phyloP scores from a whole-genome alignment of 2,113 vertebrate genomes.

The Lepus europaeus region DNA sequence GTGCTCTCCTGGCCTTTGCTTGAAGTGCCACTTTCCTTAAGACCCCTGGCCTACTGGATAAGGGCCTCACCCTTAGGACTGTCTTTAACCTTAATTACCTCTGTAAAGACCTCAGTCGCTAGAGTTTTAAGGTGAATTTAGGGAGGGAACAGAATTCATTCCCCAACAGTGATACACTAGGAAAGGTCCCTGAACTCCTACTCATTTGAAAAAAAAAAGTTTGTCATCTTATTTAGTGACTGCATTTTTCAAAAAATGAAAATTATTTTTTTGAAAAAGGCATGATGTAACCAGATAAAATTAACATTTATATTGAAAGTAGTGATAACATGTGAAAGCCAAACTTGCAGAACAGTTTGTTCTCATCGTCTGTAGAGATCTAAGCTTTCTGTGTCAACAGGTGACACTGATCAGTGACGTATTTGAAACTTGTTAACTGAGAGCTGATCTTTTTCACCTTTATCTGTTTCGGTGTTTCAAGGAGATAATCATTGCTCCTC shows the following conservation, averaged over 20 bases:
- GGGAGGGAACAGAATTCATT: neutral
- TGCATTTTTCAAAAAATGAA: neutral
- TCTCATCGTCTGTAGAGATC: neutral
- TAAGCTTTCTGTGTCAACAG: neutral
- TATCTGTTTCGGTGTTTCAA: neutral
- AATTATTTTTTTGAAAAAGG: neutral
- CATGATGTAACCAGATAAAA: neutral
- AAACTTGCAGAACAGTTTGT: neutral
- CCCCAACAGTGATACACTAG: neutral
- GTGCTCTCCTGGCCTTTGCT: neutral
- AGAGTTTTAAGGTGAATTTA: neutral
- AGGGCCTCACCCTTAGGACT: neutral
- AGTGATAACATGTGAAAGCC: neutral
- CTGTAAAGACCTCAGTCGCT: too few species aligned
- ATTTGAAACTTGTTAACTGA: neutral
- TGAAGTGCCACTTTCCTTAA: neutral
- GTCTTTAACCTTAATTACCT: neutral
- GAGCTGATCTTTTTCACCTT: neutral
- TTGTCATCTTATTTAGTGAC: neutral
- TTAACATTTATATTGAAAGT: neutral
- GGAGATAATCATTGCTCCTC: neutral
- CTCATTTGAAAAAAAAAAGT: neutral
- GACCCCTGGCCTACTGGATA: neutral
- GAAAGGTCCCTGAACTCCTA: neutral
- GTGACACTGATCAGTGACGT: neutral